phyloP scores from a whole-genome alignment of 2,797 vertebrate species.

The Allobates femoralis region DNA sequence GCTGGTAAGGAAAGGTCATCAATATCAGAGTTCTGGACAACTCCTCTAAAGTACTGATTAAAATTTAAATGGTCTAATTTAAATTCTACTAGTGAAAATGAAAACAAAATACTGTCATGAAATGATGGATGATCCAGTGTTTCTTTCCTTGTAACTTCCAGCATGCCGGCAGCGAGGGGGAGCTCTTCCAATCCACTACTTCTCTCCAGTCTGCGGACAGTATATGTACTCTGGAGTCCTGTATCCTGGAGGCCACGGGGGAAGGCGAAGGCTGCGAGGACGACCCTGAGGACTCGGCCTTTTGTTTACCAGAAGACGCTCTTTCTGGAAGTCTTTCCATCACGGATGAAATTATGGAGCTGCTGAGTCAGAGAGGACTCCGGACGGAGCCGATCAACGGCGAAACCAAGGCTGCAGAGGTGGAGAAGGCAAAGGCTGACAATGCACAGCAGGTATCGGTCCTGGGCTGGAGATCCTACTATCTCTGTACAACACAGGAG shows the following conservation, averaged over 20 bases:
- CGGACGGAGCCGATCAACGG: slow-evolving; percentile 66
- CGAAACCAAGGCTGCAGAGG: background rate
- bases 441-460: background rate
- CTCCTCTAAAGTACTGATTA: background rate
- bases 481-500: background rate
- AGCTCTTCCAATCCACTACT: slow-evolving; percentile 72
- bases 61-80: background rate
- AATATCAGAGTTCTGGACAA: no score
- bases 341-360: slow-evolving; percentile 88
- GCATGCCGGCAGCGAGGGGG: slow-evolving; percentile 80
- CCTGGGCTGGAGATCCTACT: background rate
- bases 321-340: slow-evolving; percentile 81
- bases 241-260: slow-evolving; percentile 73
- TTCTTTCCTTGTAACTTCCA: slow-evolving; percentile 38
- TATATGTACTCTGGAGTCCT: slow-evolving; percentile 76
- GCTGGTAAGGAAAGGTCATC: no score
- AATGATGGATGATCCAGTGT: background rate
- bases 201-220: slow-evolving; percentile 73
- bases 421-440: background rate
- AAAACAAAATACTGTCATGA: no score
- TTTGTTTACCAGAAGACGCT: slow-evolving; percentile 65
- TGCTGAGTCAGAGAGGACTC: slow-evolving; percentile 82
- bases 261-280: slow-evolving; percentile 73
- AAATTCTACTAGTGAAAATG: background rate
- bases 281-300: slow-evolving; percentile 50